A percentile compares a stretch with the other conserved stretches of the same genome.
These are phyloP conservation scores for Pipra filicauda DNA, from an alignment of 2,113 vertebrate genomes.

Conservation along the genomic window DNA sequence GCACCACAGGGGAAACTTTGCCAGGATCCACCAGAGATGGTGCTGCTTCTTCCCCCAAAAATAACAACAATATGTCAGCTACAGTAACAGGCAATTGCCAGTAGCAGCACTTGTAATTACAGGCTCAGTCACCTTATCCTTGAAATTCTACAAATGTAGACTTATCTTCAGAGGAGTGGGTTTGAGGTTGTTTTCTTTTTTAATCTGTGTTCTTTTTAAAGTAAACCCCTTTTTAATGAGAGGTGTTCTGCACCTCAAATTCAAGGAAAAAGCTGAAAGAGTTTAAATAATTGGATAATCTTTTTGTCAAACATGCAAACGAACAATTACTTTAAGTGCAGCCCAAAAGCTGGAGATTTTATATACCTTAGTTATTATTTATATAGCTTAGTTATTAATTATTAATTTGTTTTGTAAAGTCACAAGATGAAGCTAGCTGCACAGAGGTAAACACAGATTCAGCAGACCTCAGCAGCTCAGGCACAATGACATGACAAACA, in stretches of 20 bases:
- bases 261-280: background rate
- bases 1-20: background rate
- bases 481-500: background rate
- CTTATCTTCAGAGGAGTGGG: background rate
- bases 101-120: background rate
- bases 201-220: background rate
- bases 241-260: background rate
- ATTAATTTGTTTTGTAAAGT: background rate
- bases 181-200: background rate
- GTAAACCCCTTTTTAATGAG: background rate
- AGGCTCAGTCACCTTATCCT: background rate
- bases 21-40: background rate
- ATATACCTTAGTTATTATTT: background rate
- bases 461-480: background rate
- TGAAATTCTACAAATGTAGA: background rate
- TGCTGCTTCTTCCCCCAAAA: background rate
- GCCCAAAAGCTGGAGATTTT: background rate
- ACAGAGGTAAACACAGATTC: background rate
- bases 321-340: background rate
- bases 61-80: background rate
- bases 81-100: background rate
- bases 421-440: background rate
- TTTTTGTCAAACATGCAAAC: background rate
- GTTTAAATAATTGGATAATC: background rate
- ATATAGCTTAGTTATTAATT: background rate